Base-by-base conservation (phyloP, 2,797 vertebrate genomes). In the Ataeniobius toweri region DNA sequence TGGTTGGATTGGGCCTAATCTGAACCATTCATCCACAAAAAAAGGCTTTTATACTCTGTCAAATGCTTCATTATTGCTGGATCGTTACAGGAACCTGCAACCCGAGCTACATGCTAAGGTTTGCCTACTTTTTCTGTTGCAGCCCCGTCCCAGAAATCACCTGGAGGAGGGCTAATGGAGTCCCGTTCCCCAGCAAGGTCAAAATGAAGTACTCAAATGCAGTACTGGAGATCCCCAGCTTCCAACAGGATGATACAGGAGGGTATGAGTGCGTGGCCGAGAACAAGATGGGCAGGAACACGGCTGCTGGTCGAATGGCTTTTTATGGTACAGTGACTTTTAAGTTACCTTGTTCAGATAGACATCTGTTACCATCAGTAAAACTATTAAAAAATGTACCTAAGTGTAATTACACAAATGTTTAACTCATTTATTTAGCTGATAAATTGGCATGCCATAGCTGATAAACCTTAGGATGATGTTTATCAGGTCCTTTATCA, bases 131-230 rank as follows among this genome's bases (percentile, higher is more conserved):
- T 71, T 14, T 83, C 22, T 89, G 63, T 79, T 91, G 44, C 85
- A 99, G 98, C 88, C 98, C 98, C 0, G 96, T 99, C 68, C 98
- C 98, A 71, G 96, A 96, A 93, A 98, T 99, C 90, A 97, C 96
- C 28, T 96, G 95, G 95, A 95, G 93, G 89, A 92, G 94, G 72
- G 95, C 95, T 12, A 96, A 95, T 20, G 94, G 95, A 48, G 90
- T 95, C 72, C 95, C 95, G 7, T 96, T 96, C 90, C 95, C 95
- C 77, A 95, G 94, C 84, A 99, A 98, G 94, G 95, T 97, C 74
- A 97, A 96, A 83, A 93, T 97, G 95, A 97, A 95, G 88, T 98
- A 98, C 90, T 97, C 96, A 4, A 97, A 95, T 8, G 97, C 96
- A 0, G 95, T 99, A 81, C 95, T 99, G 81, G 97, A 98, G 94